These are phyloP conservation scores for Zhengitettix transpicula DNA, from an alignment of 2,888 invertebrate genomes.

Conservation along the genomic window DNA sequence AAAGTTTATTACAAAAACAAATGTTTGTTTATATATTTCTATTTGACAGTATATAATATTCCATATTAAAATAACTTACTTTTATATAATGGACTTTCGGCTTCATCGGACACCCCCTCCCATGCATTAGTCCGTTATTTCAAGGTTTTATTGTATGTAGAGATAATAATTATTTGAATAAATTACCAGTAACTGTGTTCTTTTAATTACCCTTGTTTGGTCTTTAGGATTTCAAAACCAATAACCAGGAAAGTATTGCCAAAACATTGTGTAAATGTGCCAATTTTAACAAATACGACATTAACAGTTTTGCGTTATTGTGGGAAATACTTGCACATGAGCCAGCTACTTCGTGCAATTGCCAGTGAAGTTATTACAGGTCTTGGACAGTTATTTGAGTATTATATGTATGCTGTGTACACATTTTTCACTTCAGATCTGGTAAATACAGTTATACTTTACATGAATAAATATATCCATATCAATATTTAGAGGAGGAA, in stretches of 20 bases:
- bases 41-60: too few relatives aligned
- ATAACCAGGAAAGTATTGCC: not conserved
- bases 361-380: conserved; percentile 79
- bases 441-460: conserved; percentile 27
- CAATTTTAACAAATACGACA: conserved; percentile 81
- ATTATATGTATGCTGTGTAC: conserved; percentile 80
- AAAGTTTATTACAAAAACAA: too few relatives aligned
- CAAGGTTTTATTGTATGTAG: too few relatives aligned
- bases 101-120: too few relatives aligned
- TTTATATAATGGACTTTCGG: too few relatives aligned
- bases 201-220: too few relatives aligned
- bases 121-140: too few relatives aligned
- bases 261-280: conserved; percentile 18
- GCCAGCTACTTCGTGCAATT: conserved; percentile 72
- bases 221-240: not conserved
- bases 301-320: conserved; percentile 75
- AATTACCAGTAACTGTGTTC: too few relatives aligned
- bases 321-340: conserved; percentile 87
- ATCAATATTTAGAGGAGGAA: conserved; percentile 3
- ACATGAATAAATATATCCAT: conserved; percentile 11
- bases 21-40: too few relatives aligned
- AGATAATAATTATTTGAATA: too few relatives aligned
- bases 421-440: conserved; percentile 68
- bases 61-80: too few relatives aligned
- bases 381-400: conserved; percentile 85